These are phyloP conservation scores for Notarius lentiginosus DNA, from an alignment of 2,113 vertebrate species.

Conservation along the genomic window DNA sequence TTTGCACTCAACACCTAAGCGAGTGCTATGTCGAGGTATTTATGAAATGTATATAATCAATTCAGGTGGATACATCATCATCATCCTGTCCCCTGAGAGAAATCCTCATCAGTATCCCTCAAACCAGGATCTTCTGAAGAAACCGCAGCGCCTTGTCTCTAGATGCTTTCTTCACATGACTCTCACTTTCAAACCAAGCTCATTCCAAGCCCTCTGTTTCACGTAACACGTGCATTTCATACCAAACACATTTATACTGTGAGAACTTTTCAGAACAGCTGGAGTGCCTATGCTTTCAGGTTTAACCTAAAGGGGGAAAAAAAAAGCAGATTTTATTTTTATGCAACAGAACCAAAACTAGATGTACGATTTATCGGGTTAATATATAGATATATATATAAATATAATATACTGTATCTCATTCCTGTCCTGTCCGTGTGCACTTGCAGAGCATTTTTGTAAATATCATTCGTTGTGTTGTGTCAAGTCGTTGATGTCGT, in stretches of 20 bases:
- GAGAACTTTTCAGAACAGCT: constrained; percentile 47
- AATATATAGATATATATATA: background rate
- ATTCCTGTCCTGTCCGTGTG: constrained; percentile 3
- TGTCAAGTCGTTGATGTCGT: constrained; percentile 24
- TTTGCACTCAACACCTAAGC: background rate
- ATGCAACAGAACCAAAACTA: constrained; percentile 47
- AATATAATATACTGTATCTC: background rate
- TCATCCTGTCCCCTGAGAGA: background rate
- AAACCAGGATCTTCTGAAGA: no score
- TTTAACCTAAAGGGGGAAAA: constrained; percentile 26
- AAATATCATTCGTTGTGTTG: constrained; percentile 34
- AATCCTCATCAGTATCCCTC: background rate
- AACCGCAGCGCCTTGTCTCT: background rate
- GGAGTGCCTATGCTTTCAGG: constrained; percentile 59
- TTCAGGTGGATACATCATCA: background rate
- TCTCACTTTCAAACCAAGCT: background rate
- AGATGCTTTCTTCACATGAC: background rate
- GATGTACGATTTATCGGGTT: constrained; percentile 36
- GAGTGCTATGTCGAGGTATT: background rate
- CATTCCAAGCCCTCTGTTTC: background rate
- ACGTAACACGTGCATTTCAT: constrained; percentile 42
- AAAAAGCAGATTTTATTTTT: constrained; percentile 58
- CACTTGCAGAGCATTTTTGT: constrained; percentile 23
- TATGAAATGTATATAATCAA: background rate
- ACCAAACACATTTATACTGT: constrained; percentile 46